Percentiles rank a stretch among this genome's conserved stretches.
phyloP scores from a whole-genome alignment of 2,888 invertebrate genomes.

The Psococerastis gibbosa region DNA sequence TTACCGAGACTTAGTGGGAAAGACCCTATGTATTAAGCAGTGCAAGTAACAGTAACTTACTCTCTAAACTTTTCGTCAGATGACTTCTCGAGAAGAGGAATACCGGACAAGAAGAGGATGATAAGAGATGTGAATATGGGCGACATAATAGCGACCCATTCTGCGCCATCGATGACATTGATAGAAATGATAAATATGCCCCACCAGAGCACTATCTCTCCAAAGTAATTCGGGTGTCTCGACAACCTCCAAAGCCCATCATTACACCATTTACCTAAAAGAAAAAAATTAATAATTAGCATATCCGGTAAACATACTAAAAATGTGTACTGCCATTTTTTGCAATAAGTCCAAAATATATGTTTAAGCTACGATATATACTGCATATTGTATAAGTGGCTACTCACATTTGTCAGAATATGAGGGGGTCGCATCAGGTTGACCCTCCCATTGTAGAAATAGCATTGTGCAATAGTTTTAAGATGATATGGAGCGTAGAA shows the following conservation, averaged over 20 bases:
- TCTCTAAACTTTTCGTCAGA: conserved; percentile 78
- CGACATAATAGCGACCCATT: conserved; percentile 73
- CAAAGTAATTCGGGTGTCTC: conserved; percentile 87
- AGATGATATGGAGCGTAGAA: too few relatives aligned
- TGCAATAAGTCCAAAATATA: background rate
- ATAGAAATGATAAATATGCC: conserved; percentile 78
- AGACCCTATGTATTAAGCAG: too few relatives aligned
- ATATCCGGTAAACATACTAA: too few relatives aligned
- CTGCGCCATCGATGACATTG: conserved; percentile 64
- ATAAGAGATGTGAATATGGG: conserved; percentile 75
- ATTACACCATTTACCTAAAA: conserved; percentile 70
- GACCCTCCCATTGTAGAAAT: too few relatives aligned
- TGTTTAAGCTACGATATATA: background rate
- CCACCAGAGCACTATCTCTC: conserved; percentile 87
- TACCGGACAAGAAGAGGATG: conserved; percentile 76
- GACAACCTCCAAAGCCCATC: conserved; percentile 78
- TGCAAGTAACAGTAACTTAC: too few relatives aligned
- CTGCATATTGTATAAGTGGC: too few relatives aligned
- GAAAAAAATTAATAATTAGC: background rate
- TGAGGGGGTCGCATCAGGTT: too few relatives aligned
- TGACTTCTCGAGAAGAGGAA: conserved; percentile 69
- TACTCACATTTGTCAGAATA: too few relatives aligned
- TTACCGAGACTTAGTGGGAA: too few relatives aligned
- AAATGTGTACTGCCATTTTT: background rate
- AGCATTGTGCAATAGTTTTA: too few relatives aligned